phyloP scores from a whole-genome alignment of 2,888 invertebrate species.

The Hanleya hanleyi region DNA sequence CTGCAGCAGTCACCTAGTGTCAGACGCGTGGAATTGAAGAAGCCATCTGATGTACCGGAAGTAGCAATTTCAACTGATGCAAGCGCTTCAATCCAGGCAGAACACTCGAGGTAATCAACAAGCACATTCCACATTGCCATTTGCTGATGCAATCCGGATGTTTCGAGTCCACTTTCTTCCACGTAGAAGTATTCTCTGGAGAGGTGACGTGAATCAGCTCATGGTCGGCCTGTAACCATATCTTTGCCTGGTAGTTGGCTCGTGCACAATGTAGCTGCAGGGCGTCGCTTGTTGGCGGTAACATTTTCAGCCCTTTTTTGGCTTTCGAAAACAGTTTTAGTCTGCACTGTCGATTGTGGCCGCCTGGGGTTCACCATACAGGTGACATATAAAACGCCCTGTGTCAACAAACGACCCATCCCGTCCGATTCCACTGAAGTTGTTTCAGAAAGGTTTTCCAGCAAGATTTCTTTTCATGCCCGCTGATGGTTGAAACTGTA shows the following conservation, averaged over 20 bases:
- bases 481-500: background rate
- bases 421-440: background rate
- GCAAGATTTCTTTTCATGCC: background rate
- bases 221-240: slow-evolving; percentile 9
- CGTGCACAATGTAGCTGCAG: background rate
- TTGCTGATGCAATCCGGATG: too few species aligned
- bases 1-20: too few species aligned
- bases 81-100: too few species aligned
- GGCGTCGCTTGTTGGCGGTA: background rate
- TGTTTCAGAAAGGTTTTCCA: background rate
- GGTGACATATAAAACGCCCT: background rate
- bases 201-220: background rate
- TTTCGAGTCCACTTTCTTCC: too few species aligned
- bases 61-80: too few species aligned
- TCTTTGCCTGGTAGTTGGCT: slow-evolving; percentile 10
- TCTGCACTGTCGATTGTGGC: background rate
- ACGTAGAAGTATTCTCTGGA: background rate
- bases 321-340: background rate
- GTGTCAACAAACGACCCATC: background rate
- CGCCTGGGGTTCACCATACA: background rate
- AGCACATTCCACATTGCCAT: too few species aligned
- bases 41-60: too few species aligned
- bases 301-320: background rate
- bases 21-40: too few species aligned
- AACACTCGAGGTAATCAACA: too few species aligned